Percentiles rank a stretch among this genome's conserved stretches.
Conservation (phyloP, 2,113 vertebrate genomes). For the Malurus elegans region DNA sequence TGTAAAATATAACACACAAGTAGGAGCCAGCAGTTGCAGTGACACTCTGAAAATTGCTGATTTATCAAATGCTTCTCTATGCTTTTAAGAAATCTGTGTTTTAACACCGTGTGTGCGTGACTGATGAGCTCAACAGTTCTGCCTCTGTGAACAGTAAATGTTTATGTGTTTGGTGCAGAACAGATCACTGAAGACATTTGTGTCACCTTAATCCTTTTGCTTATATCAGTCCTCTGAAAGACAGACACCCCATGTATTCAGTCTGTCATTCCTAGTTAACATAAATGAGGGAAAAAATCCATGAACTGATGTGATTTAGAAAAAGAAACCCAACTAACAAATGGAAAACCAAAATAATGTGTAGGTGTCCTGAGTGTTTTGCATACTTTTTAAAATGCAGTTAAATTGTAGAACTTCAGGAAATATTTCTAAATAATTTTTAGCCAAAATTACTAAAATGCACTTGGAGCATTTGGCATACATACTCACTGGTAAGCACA, state of each 20-base stretch:
- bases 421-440: not conserved
- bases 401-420: not conserved
- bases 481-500: not conserved
- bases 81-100: not conserved
- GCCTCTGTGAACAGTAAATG: not conserved
- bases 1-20: not conserved
- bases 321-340: not conserved
- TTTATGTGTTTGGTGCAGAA: not conserved
- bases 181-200: not conserved
- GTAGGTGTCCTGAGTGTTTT: not conserved
- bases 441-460: not conserved
- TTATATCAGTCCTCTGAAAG: not conserved
- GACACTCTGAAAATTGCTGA: not conserved
- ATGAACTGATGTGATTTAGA: not conserved
- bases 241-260: not conserved
- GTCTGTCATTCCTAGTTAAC: not conserved
- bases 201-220: not conserved
- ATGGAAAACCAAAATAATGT: not conserved
- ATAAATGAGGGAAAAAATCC: not conserved
- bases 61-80: not conserved
- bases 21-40: not conserved
- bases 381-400: not conserved
- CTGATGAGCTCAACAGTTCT: not conserved
- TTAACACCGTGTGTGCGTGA: not conserved
- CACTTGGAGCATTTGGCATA: not conserved